Conservation (phyloP, 2,113 vertebrate genomes). For the Syngnathus floridae region DNA sequence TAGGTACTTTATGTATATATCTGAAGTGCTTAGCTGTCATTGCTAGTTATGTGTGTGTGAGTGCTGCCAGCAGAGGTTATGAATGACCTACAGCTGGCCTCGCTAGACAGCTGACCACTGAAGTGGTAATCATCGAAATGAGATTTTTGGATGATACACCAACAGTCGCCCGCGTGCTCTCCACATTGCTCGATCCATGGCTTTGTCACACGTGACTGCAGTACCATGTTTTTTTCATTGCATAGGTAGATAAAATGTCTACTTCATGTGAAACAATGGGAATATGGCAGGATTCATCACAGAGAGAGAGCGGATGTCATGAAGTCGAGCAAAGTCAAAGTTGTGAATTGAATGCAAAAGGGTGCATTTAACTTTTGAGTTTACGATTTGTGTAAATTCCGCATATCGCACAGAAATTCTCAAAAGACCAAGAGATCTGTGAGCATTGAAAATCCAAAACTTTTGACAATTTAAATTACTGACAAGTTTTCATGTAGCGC, state of each 20-base stretch:
- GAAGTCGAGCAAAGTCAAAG: neutral
- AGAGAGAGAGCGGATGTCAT: neutral
- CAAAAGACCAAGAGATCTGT: too few species aligned
- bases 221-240: neutral
- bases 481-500: too few species aligned
- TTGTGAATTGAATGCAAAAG: too few species aligned
- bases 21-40: conserved; percentile 3
- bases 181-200: conserved; percentile 19
- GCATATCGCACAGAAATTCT: too few species aligned
- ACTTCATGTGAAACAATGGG: conserved; percentile 11
- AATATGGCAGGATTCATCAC: neutral
- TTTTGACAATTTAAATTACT: too few species aligned
- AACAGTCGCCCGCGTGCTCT: conserved; percentile 22
- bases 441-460: too few species aligned
- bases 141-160: conserved; percentile 49
- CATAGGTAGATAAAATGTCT: neutral
- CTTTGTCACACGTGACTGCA: conserved; percentile 47
- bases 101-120: conserved; percentile 57
- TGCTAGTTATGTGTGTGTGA: neutral
- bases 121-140: conserved; percentile 60
- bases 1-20: neutral
- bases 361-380: too few species aligned
- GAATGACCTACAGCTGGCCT: conserved; percentile 58
- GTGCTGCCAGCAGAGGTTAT: conserved; percentile 33
- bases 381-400: too few species aligned